Evolutionary conservation across 2,113 vertebrate genomes (phyloP), one percentile per base, ranked within the genome.

Genomic region (Lophius piscatorius): DNA sequence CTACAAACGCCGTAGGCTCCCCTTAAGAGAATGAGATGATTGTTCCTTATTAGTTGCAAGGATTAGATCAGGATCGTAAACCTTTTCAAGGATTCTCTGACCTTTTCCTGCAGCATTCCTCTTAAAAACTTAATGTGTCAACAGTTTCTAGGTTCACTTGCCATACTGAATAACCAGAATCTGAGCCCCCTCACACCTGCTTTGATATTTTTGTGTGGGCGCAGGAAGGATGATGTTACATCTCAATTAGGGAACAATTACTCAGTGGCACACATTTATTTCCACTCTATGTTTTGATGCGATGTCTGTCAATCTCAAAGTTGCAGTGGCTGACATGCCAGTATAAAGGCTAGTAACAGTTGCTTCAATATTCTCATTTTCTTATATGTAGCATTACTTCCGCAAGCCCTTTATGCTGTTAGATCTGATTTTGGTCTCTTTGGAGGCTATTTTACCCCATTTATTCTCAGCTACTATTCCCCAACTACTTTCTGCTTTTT

Each of bases 31-130:
- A 6, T 64, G 74, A 80, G 46, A 58, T 57, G 66, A 84, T 80
- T 70, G 69, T 35, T 66, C 17, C 33, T 59, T 51, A 63, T 79
- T 47, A 74, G 45, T 61, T 42, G 26, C 64, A 60, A 51, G 70
- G 72, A 72, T 72, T 66, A 73, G 49, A 61, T 61, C 59, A 55
- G 70, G 41, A 38, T 20, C 36, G 35, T 75, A 65, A 70, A 79
- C 55, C 40, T 65, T 5, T 13, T 54, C 63, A 84, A 78, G 74
- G 76, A 70, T 74, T 42, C 50, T 24, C 29, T 57, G 55, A 60
- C 63, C 50, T 41, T 55, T 21, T 24, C 48, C 20, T 46, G 4
- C 38, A 48, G 38, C 42, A 57, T 50, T 73, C 46, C 28, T 28
- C 55, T 61, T 39, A 13, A 41, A 51, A 79, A 49, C 54, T 20